Base-by-base conservation (phyloP, 2,888 invertebrate genomes). In the Cacoxenus indagator region DNA sequence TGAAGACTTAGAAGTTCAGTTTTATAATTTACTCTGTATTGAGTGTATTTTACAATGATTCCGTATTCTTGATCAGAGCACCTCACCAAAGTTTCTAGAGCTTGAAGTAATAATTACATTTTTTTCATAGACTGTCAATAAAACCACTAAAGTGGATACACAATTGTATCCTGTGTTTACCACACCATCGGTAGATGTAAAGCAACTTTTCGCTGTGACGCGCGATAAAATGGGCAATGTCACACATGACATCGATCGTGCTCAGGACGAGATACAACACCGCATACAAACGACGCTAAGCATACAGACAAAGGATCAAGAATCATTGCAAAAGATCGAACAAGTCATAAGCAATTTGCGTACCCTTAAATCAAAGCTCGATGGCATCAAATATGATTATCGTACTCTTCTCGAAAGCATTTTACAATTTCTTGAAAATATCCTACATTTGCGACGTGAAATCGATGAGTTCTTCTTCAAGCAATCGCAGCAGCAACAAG, bases 161-260 rank as follows among this genome's bases (percentile, higher is more conserved):
- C 93, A 94, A 81, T 88, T 95, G 69, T 95, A 94, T 89, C 94
- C 95, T 24, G 90, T 93, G 61, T 91, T 95, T 74, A 92, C 91
- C 61, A 91, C 91, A 17, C 89, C 90, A 70, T 90, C 92, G 3
- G 89, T 90, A 55, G 90, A 90, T 74, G 90, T 92, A 14, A 89
- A 88, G 72, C 90, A 90, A 59, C 88, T 93, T 73, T 87, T 90
- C 43, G 84, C 88, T 31, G 90, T 90, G 79, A 89, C 93, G 8
- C 90, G 91, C 75, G 89, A 89, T 62, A 92, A 92, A 82, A 88
- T 91, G 55, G 84, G 88, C 55, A 87, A 89, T 19, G 90, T 92
- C 64, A 83, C 91, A 69, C 90, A 90, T 43, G 92, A 93, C 80
- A 89, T 93, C 46, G 90, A 90, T 74, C 89, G 90, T 75, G 92